Base-by-base conservation (phyloP, 2,888 invertebrate genomes). In the Rhagium mordax region DNA sequence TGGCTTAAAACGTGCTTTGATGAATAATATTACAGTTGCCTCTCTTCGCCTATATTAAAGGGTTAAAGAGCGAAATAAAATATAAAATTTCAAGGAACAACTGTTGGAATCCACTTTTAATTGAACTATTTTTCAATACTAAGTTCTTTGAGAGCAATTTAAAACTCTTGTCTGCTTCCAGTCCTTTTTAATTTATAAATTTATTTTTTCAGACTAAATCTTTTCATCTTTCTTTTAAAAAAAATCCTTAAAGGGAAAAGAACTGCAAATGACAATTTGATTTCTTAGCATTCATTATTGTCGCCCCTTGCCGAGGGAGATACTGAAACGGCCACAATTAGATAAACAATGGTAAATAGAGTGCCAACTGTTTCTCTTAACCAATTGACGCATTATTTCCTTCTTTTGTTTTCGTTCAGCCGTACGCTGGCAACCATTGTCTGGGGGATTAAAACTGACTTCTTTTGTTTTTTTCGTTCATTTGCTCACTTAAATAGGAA, bases 361-460 rank as follows among this genome's bases (percentile, higher is more conserved):
- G 77, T 77, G 80, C 70, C 73, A 74, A 81, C 77, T 76, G 79
- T 76, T 81, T 80, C 77, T 74, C 78, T 78, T 77, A 78, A 79
- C 76, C 77, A 79, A 80, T 81, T 79, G 78, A 75, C 72, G 76
- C 78, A 79, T 78, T 79, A 76, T 76, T 74, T 72, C 70, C 73
- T 77, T 61, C 70, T 62, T 74, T 80, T 78, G 77, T 78, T 74
- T 64, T 68, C 57, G 20, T 66, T 71, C 60, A 48, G 48, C 20
- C 55, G 65, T 53, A 65, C 57, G 61, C 55, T 27, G 62, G 20
- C 51, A 10, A 57, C 73, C 72, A 76, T 79, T 78, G 79, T 76
- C 76, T 79, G 71, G 62, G n/a, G 67, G 74, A 81, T 79, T 79
- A 77, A 75, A 72, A 78, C 73, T 74, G 79, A 77, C 74, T 78